phyloP scores from a whole-genome alignment of 2,113 vertebrate species.

The Pycnonotus jocosus region DNA sequence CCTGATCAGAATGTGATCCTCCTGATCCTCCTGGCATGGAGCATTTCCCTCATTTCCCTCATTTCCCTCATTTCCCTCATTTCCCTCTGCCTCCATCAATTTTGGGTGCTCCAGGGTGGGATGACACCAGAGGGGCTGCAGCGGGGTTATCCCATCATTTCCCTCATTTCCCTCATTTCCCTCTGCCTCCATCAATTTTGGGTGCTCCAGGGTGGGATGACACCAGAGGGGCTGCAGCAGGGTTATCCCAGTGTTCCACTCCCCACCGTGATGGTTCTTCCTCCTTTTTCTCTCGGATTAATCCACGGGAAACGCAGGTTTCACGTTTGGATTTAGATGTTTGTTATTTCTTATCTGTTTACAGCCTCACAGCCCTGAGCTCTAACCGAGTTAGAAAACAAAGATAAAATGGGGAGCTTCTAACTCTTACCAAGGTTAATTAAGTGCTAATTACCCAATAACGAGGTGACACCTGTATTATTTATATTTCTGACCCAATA shows the following conservation, averaged over 20 bases:
- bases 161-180: no score
- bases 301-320: no score
- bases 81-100: no score
- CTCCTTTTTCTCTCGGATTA: neutral
- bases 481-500: neutral
- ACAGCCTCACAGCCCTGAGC: no score
- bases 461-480: neutral
- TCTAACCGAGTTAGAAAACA: neutral
- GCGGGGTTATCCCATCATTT: no score
- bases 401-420: neutral
- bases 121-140: no score
- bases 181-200: no score
- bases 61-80: no score
- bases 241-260: fast-evolving
- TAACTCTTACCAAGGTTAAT: neutral
- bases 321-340: neutral
- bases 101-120: neutral
- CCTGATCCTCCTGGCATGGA: neutral
- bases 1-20: no score
- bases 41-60: no score
- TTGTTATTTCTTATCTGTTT: neutral
- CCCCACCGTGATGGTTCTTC: neutral
- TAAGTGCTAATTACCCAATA: neutral
- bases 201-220: neutral
- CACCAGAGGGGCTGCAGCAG: fast-evolving